Evolutionary conservation across 2,113 vertebrate genomes (phyloP).

Genomic region (Benitochromis conjunctus): DNA sequence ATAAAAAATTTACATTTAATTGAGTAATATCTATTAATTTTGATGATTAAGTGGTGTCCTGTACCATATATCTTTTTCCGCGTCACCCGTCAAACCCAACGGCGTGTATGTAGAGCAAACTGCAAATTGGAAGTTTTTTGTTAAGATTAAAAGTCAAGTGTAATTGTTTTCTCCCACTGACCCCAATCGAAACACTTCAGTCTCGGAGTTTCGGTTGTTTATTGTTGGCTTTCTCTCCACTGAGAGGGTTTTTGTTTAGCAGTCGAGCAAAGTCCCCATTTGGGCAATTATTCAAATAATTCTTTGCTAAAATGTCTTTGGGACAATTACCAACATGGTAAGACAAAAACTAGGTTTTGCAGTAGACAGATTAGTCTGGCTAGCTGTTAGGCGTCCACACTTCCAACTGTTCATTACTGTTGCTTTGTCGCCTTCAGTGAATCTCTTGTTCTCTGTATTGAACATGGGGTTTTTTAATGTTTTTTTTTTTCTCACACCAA

Average conservation of each 20-base stretch:
- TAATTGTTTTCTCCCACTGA: background rate
- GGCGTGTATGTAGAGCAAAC: background rate
- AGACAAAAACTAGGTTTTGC: constrained; percentile 35
- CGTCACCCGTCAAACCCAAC: background rate
- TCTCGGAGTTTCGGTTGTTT: background rate
- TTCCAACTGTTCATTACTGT: constrained; percentile 40
- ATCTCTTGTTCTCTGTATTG: constrained; percentile 23
- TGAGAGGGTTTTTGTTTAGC: constrained; percentile 12
- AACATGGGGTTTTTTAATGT: background rate
- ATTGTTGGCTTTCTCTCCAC: background rate
- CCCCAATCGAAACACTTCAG: background rate
- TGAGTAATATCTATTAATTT: background rate
- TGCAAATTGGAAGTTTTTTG: background rate
- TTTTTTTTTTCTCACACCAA: background rate
- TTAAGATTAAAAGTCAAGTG: background rate
- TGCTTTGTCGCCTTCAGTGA: constrained; percentile 16
- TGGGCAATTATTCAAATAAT: constrained; percentile 25
- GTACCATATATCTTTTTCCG: background rate
- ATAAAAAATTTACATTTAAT: background rate
- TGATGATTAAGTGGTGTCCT: background rate
- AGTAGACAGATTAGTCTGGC: constrained; percentile 19
- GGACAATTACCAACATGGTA: constrained; percentile 43
- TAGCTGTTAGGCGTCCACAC: background rate
- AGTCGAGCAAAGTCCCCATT: constrained; percentile 22
- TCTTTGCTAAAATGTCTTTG: constrained; percentile 7